phyloP scores from a whole-genome alignment of 2,113 vertebrate genomes.

The Pipa parva region DNA sequence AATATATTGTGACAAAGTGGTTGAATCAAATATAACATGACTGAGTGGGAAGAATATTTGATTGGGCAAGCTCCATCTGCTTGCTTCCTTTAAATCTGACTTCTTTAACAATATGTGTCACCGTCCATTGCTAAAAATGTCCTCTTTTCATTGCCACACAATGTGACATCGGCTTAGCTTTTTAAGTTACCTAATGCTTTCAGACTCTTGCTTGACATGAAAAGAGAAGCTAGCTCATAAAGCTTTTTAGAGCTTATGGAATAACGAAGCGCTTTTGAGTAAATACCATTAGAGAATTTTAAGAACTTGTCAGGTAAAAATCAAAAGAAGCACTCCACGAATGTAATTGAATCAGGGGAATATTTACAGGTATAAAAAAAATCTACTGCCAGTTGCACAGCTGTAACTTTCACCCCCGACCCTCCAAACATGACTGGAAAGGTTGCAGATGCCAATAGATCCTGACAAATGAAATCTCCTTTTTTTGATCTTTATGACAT shows the following conservation, averaged over 20 bases:
- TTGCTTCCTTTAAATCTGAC: conserved; percentile 50
- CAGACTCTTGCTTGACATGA: not conserved
- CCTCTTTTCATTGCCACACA: conserved; percentile 44
- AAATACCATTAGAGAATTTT: no score
- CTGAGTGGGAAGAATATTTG: conserved; percentile 50
- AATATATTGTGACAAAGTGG: conserved; percentile 58
- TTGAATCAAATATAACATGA: conserved; percentile 55
- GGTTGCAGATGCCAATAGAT: no score
- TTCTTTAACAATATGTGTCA: conserved; percentile 57
- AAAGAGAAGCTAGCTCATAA: not conserved
- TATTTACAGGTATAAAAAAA: no score
- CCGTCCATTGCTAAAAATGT: conserved; percentile 48
- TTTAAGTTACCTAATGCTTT: conserved; percentile 49
- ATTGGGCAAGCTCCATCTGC: conserved; percentile 47
- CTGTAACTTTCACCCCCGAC: no score
- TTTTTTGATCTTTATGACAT: no score
- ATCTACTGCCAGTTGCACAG: no score
- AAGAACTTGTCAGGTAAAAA: no score
- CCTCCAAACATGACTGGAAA: no score
- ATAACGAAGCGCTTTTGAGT: no score
- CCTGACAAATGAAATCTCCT: no score
- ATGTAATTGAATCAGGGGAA: no score
- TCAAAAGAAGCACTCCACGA: no score
- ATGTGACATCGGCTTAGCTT: conserved; percentile 36
- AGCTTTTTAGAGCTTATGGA: not conserved